Conservation (phyloP, 2,113 vertebrate species). For the Theropithecus gelada region DNA sequence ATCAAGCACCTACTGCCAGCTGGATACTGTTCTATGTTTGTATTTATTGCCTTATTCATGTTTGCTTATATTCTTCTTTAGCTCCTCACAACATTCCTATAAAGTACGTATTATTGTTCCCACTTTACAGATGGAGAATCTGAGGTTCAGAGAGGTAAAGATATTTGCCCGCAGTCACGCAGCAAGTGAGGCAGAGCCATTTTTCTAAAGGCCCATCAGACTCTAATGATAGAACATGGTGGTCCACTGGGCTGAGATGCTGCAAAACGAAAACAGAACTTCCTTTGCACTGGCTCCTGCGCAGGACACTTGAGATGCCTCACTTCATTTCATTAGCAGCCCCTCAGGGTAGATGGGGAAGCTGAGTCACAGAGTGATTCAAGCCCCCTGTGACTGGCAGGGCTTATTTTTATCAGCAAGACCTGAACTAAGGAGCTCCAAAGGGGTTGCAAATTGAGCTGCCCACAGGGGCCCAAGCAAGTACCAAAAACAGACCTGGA, state of each 20-base stretch:
- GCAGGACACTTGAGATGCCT: not conserved
- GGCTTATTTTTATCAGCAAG: no score
- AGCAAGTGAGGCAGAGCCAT: not conserved
- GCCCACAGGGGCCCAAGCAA: not conserved
- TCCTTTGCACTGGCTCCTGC: not conserved
- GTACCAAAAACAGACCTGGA: not conserved
- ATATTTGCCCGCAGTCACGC: not conserved
- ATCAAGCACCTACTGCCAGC: not conserved
- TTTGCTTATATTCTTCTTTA: not conserved
- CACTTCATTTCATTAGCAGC: not conserved
- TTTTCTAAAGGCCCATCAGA: not conserved
- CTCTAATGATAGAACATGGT: accelerated
- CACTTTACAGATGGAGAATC: not conserved
- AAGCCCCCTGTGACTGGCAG: accelerated
- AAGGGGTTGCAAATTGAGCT: not conserved
- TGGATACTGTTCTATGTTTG: not conserved
- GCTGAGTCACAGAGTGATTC: not conserved
- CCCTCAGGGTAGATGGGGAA: not conserved
- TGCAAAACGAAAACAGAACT: not conserved
- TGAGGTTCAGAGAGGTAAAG: not conserved
- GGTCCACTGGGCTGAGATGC: not conserved
- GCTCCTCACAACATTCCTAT: not conserved
- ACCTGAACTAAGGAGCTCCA: not conserved
- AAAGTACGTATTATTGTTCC: not conserved
- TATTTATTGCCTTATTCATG: not conserved